Evolutionary conservation across 2,888 invertebrate genomes (phyloP).

Genomic region (Xanthia togata): DNA sequence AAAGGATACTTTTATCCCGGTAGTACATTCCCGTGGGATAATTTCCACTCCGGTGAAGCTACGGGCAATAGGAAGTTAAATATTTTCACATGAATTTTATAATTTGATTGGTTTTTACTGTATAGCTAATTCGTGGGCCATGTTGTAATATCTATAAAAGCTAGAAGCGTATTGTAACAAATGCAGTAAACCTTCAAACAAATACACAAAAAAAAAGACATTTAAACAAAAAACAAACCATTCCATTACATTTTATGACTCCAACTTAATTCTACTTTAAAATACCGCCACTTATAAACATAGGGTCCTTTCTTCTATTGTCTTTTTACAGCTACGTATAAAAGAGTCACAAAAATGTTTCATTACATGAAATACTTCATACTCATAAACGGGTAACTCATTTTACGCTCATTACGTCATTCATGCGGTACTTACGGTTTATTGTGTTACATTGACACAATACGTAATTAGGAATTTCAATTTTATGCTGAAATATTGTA

Average conservation of each 20-base stretch:
- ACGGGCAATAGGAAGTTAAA: too few relatives aligned
- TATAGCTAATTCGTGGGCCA: too few relatives aligned
- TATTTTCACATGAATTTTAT: too few relatives aligned
- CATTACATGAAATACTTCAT: conserved; percentile 62
- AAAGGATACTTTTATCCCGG: too few relatives aligned
- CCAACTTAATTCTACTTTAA: conserved; percentile 57
- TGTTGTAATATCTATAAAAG: conserved; percentile 7
- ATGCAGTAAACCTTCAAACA: conserved; percentile 15
- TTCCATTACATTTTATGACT: conserved; percentile 51
- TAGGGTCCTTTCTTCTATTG: conserved; percentile 55
- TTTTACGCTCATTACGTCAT: conserved; percentile 65
- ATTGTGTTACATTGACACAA: conserved; percentile 64
- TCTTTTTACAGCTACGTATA: conserved; percentile 64
- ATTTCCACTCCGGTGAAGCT: too few relatives aligned
- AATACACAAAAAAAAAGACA: conserved; percentile 25
- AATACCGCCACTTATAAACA: conserved; percentile 57
- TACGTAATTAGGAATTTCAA: conserved; percentile 58
- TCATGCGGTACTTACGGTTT: conserved; percentile 48
- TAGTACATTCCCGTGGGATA: too few relatives aligned
- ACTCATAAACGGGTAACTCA: conserved; percentile 62
- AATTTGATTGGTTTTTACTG: too few relatives aligned
- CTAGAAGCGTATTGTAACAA: conserved; percentile 15
- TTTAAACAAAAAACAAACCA: conserved; percentile 45
- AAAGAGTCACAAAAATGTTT: conserved; percentile 63
- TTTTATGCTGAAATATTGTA: conserved; percentile 34